Evolutionary conservation across 2,797 vertebrate genomes (phyloP), one percentile per base, ranked within the genome.

Genomic region (Gymnothorax javanicus): DNA sequence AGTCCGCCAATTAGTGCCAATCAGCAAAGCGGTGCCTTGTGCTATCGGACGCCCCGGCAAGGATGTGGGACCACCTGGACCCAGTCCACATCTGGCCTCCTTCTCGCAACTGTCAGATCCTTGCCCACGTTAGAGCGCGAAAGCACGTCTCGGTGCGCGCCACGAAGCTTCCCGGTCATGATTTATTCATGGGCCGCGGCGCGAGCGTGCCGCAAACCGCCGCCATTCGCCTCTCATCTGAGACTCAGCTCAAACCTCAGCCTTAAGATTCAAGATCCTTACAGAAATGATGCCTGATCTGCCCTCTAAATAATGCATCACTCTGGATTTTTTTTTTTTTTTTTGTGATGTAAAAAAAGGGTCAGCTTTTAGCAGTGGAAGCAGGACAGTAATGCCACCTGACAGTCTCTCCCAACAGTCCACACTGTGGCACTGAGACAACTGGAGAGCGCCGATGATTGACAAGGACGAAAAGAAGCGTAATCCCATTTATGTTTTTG

Each of bases 391-490:
- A 96, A 96, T 96, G 94, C 91, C 93, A 93, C 94, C 93, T 96
- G 96, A 95, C 95, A 94, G 91, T 93, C 89, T 52, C 87, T 96
- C 95, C 95, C 94, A 27, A 4, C 92, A 94, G 95, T 94, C 94
- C 93, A 90, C 91, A 87, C 92, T 93, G 92, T 92, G 94, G 92
- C 94, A 92, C 91, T 33, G 86, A 91, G 90, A 94, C 92, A 84
- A 86, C 85, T 88, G 88, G 88, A 89, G 87, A 89, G 84, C 87
- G 90, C 86, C 88, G 50, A 85, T 96, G 95, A 96, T 96, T 96
- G 96, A 96, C 95, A 96, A 96, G 95, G 95, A 95, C 95, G 95
- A 94, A 95, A 95, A 94, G 92, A 92, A 90, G 90, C 94, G 91
- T 89, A 89, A 94, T 95, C 93, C 92, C 93, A 87, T 91, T 93